These are phyloP conservation scores for Ictidomys tridecemlineatus DNA, from an alignment of 2,113 vertebrate genomes.

Conservation along the genomic window DNA sequence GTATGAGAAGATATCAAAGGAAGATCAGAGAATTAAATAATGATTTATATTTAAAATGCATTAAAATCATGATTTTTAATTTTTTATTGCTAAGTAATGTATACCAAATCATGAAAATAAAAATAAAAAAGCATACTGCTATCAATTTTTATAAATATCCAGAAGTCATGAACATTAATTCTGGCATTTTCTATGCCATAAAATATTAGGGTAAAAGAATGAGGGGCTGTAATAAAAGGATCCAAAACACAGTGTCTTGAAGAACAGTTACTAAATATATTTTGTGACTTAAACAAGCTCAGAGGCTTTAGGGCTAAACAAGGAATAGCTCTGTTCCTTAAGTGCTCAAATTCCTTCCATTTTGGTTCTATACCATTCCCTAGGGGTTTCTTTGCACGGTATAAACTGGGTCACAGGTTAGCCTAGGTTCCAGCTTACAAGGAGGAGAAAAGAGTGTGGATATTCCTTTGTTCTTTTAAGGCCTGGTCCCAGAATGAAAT, in stretches of 20 bases:
- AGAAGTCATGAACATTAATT: not conserved
- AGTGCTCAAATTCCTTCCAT: not conserved
- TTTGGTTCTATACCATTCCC: not conserved
- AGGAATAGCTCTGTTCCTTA: not conserved
- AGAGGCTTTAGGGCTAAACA: not conserved
- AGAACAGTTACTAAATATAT: not conserved
- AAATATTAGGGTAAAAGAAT: not conserved
- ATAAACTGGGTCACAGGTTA: not conserved
- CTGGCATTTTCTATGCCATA: not conserved
- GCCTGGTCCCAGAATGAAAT: not conserved
- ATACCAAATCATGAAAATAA: not conserved
- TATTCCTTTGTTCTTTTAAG: not conserved
- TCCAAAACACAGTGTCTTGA: not conserved
- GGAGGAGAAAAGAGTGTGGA: not conserved
- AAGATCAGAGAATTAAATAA: not conserved
- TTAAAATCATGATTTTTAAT: not conserved
- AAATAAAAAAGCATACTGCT: not conserved
- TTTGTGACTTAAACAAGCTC: not conserved
- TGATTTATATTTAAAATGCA: not conserved
- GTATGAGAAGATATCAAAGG: not conserved
- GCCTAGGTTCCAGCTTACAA: not conserved
- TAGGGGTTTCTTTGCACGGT: not conserved
- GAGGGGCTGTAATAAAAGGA: not conserved
- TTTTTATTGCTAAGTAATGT: too few relatives aligned
- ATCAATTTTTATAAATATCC: not conserved